These are phyloP conservation scores for Perccottus glenii DNA, from an alignment of 2,113 vertebrate genomes.

Conservation along the genomic window DNA sequence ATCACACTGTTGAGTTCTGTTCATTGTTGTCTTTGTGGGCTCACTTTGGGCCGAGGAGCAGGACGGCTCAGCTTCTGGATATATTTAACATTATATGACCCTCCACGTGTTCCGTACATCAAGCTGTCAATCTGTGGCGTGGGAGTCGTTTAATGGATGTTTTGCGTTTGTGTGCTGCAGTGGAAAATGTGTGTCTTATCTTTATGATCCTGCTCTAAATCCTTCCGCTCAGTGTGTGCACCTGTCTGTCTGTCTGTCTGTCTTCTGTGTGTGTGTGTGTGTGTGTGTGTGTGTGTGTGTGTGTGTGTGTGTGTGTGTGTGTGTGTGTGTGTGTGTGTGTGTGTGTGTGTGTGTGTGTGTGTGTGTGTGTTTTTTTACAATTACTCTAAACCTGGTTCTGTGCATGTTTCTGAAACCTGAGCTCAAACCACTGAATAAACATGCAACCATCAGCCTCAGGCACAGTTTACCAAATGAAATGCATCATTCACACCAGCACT, in stretches of 20 bases:
- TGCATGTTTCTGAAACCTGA: background rate
- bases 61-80: background rate
- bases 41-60: background rate
- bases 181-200: slow-evolving; percentile 48
- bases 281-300: background rate
- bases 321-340: background rate
- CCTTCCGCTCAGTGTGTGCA: slow-evolving; percentile 10
- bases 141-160: background rate
- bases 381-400: background rate
- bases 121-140: background rate
- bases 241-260: too few relatives aligned
- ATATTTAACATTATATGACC: background rate
- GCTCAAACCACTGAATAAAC: background rate
- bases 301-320: background rate
- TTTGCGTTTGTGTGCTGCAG: slow-evolving; percentile 13
- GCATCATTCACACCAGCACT: background rate
- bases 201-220: slow-evolving; percentile 31
- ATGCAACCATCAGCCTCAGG: background rate
- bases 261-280: background rate
- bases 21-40: background rate
- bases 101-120: background rate
- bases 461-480: background rate
- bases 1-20: background rate
- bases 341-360: background rate
- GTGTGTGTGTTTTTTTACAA: slow-evolving; percentile 4